Evolutionary conservation across 2,888 invertebrate species (phyloP), one percentile per base, ranked within the genome.

Genomic region (Leucophora obtusa): DNA sequence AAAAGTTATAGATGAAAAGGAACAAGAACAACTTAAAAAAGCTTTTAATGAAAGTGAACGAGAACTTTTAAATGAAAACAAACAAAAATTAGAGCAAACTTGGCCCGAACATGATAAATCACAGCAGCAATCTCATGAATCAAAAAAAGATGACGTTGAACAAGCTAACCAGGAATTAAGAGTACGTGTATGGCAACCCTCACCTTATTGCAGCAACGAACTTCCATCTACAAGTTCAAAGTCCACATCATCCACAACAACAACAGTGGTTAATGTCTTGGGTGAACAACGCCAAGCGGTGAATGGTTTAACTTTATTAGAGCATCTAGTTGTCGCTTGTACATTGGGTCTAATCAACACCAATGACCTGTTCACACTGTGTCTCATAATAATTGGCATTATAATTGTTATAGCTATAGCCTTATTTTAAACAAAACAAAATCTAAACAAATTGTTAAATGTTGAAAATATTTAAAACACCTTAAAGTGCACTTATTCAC

Each of bases 271-370:
- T 17, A 87, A 87, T 28, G 82, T 89, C 9, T 85, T 89, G 62
- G 89, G 89, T 69, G 89, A 89, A 82, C 75, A 84, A 54, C 88
- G 88, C 17, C 80, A 82, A 54, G 80, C 83, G 77, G 85, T 85
- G 71, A 85, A 88, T 83, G 84, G 86, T 71, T 86, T 87, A 85
- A 88, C 89, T 71, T 86, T 89, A 81, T 85, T 89, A 79, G 89
- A 93, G 91, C 93, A 93, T 89, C 90, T 94, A 91, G 92, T 94
- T 91, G 92, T 95, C 92, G 94, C 95, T 93, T 94, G 94, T 92
- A 93, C 94, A 87, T 94, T 94, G 92, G 93, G 94, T 88, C 91
- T 95, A 89, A 86, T 89, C 79, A 93, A 94, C 87, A 93, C 94
- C 86, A 91, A 94, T 91, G 95, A 95, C 91, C 92, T 94, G 91